Percentiles rank a stretch among this genome's conserved stretches.
Evolutionary conservation across 2,113 vertebrate genomes (phyloP).

Genomic region (Melanocharis versteri): DNA sequence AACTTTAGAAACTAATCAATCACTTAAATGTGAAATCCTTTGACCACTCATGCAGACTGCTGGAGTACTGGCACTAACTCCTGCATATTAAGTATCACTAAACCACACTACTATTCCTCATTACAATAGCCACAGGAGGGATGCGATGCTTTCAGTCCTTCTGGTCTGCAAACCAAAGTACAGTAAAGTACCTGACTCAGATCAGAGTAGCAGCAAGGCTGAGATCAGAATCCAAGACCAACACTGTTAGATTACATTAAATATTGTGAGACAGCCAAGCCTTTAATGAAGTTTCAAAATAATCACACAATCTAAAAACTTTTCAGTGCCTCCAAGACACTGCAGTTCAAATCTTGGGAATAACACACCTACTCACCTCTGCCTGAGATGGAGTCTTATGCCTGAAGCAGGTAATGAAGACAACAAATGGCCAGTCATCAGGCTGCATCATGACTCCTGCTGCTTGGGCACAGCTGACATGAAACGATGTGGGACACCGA

Average conservation of each 20-base stretch:
- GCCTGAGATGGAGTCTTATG: constrained; percentile 88
- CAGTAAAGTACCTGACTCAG: neutral
- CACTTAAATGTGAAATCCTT: neutral
- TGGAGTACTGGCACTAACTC: neutral
- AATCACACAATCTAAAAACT: neutral
- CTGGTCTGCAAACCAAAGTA: neutral
- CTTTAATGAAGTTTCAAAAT: neutral
- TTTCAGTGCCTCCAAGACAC: neutral
- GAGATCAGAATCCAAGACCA: neutral
- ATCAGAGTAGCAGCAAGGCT: neutral
- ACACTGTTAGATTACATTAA: neutral
- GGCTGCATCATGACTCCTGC: constrained; percentile 96
- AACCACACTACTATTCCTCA: neutral
- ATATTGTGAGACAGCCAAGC: neutral
- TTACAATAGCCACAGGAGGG: neutral
- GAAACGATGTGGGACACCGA: constrained; percentile 95
- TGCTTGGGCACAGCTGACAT: constrained; percentile 94
- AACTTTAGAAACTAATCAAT: neutral
- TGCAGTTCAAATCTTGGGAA: neutral
- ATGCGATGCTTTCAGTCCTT: neutral
- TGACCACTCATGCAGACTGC: neutral
- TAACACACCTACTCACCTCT: constrained; percentile 76
- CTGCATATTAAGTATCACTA: neutral
- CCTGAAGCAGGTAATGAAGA: constrained; percentile 94
- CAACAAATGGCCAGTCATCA: constrained; percentile 95